Conservation (phyloP, 37 sponge, comb jelly and placozoan species). For the Lycopodina hypogea region DNA sequence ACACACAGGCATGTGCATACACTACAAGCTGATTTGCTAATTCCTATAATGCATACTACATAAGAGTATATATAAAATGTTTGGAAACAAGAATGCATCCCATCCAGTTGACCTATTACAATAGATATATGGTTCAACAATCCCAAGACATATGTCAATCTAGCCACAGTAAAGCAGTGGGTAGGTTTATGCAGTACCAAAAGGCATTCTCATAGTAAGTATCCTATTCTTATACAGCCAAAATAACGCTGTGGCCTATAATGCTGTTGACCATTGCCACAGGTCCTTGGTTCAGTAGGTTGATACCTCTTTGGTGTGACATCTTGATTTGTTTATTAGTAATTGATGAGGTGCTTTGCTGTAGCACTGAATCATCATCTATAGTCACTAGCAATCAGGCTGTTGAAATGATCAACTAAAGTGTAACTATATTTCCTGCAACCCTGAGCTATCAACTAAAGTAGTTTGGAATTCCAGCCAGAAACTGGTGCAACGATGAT, state of each 20-base stretch:
- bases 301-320: no score
- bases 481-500: constrained; percentile 47
- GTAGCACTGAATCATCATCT: background rate
- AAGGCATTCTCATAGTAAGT: constrained; percentile 34
- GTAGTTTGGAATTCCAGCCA: no score
- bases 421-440: constrained; percentile 23
- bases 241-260: constrained; percentile 11
- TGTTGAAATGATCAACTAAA: constrained; percentile 28
- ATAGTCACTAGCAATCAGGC: constrained; percentile 25
- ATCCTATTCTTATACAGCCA: constrained; percentile 8
- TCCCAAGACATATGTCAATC: background rate
- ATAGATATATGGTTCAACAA: no score
- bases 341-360: background rate
- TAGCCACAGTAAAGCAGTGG: constrained; percentile 15
- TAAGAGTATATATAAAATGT: no score
- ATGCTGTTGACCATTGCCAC: no score
- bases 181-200: background rate
- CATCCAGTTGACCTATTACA: no score
- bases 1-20: no score
- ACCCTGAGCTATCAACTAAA: no score
- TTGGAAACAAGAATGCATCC: no score
- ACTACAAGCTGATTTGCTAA: no score
- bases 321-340: background rate
- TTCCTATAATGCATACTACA: no score
- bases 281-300: no score